Evolutionary conservation across 2,797 vertebrate species (phyloP), one percentile per base, ranked within the genome.

Genomic region (Valencia hispanica): DNA sequence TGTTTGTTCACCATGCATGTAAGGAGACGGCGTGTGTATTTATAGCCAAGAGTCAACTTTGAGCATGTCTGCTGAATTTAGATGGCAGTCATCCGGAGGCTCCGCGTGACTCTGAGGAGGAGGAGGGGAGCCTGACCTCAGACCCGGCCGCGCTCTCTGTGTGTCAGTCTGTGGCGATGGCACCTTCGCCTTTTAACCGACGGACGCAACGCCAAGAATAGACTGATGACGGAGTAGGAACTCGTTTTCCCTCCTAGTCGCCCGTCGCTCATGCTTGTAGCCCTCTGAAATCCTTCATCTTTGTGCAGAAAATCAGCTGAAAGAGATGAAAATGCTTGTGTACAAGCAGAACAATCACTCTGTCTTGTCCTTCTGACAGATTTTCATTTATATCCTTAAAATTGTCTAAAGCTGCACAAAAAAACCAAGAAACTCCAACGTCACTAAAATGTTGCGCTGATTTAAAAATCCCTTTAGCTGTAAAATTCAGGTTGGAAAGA

Each of bases 11-110:
- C 90, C 85, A 88, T 88, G 77, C 72, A 83, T 89, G 88, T 86
- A 86, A 78, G 71, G 89, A 83, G 86, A 84, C 73, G 8, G 76
- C 30, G 2, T 76, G 71, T 82, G 75, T 91, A 91, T 93, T 92
- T 90, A 90, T 92, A 91, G 88, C 84, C 68, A 0, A 30, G 74
- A 80, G 72, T 80, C 68, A 45, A 69, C 73, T 15, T 53, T 39
- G 68, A 73, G 70, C 47, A 45, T 77, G 72, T 79, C 22, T 77
- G 32, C 72, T 73, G 77, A 79, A 65, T 77, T 74, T 72, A 86
- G 88, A 89, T 53, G 2, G 71, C 82, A 86, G 90, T 89, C 84
- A 88, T 91, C 88, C 88, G 85, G 74, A 78, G 72, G 45, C 43
- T 86, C 85, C 88, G 87, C 85, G 85, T 91, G 89, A 88, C 86